Conservation (phyloP, 2,888 invertebrate genomes). For the Tanypteryx hageni region DNA sequence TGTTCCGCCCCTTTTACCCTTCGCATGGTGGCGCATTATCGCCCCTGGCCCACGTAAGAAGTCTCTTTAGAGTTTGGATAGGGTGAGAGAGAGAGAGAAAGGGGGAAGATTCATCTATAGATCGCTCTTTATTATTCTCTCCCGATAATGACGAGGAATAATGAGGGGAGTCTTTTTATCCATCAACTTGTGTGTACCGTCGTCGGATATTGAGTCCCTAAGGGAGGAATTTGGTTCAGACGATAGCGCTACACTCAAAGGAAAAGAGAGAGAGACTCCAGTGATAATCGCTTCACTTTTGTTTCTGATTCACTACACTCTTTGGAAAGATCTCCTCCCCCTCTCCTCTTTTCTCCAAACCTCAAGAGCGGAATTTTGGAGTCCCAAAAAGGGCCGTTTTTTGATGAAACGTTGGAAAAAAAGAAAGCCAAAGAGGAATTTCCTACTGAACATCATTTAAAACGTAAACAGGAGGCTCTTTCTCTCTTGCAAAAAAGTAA, state of each 20-base stretch:
- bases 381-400: not conserved
- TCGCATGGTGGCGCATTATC: conserved; percentile 5
- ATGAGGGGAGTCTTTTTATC: conserved; percentile 15
- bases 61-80: not conserved
- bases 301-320: not conserved
- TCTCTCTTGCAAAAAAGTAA: not conserved
- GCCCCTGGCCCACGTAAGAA: conserved; percentile 39
- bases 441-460: not conserved
- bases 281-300: conserved; percentile 32
- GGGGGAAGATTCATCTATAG: not conserved
- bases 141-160: conserved; percentile 42
- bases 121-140: conserved; percentile 36
- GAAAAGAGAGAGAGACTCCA: not conserved
- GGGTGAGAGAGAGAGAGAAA: not conserved
- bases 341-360: not conserved
- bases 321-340: not conserved
- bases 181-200: not conserved
- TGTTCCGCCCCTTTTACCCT: not conserved
- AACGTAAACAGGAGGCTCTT: not conserved
- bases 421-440: not conserved
- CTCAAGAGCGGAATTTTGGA: not conserved
- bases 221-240: not conserved
- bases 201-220: conserved; percentile 36
- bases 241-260: conserved; percentile 15
- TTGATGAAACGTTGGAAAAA: too few species aligned